A percentile compares a stretch with the other conserved stretches of the same genome.
Conservation (phyloP, 2,797 vertebrate genomes). For the Siniperca obscura region DNA sequence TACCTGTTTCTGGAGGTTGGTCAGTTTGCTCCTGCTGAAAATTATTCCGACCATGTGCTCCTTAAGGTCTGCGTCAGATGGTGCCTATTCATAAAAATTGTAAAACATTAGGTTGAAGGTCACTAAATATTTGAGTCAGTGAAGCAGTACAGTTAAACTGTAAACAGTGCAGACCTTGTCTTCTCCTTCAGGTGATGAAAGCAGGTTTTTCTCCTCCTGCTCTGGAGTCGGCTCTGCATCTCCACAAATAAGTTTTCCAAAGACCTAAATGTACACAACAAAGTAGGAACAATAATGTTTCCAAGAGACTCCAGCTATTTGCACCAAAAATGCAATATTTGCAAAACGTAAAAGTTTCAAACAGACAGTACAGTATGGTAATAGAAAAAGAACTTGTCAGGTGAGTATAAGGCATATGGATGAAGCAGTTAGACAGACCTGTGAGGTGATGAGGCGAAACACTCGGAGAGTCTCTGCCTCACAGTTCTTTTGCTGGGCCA, state of each 20-base stretch:
- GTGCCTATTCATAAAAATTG: conserved; percentile 83
- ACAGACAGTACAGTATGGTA: not conserved
- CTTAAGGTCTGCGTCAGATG: conserved; percentile 98
- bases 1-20: conserved; percentile 99
- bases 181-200: conserved; percentile 99
- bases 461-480: conserved; percentile 96
- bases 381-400: not conserved
- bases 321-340: not conserved
- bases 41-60: conserved; percentile 99
- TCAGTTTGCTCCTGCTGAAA: conserved; percentile 99
- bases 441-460: conserved; percentile 98
- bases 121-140: not conserved
- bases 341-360: not conserved
- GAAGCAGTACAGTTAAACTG: not conserved
- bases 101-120: conserved; percentile 3
- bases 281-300: not conserved
- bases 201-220: conserved; percentile 96
- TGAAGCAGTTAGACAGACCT: conserved; percentile 82
- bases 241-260: conserved; percentile 98
- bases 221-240: conserved; percentile 99
- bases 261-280: conserved; percentile 86
- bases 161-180: conserved; percentile 91
- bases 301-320: not conserved
- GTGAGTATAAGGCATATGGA: too few species aligned
- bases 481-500: conserved; percentile 98